These are phyloP conservation scores for Pangasianodon gigas DNA, from an alignment of 2,113 vertebrate species.

Conservation along the genomic window DNA sequence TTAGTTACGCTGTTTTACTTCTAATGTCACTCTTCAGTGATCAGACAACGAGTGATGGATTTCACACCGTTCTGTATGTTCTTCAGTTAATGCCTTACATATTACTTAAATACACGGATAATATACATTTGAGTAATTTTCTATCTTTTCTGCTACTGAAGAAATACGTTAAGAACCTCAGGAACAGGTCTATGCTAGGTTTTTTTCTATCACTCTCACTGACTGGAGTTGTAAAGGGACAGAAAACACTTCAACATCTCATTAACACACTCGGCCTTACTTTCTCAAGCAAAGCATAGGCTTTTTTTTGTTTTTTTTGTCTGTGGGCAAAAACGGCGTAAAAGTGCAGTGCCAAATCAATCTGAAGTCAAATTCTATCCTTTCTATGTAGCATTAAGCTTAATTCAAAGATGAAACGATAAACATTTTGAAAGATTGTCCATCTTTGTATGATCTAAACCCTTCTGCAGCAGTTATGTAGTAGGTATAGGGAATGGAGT, in stretches of 20 bases:
- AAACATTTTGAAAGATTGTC: not conserved
- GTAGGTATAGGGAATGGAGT: not conserved
- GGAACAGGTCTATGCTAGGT: not conserved
- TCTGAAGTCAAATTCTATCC: not conserved
- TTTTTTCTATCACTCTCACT: not conserved
- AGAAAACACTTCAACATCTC: conserved; percentile 7
- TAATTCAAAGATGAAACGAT: not conserved
- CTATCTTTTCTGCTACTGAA: not conserved
- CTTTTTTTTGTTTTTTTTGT: not conserved
- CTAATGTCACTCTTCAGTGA: not conserved
- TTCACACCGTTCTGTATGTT: not conserved
- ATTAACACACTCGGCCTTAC: not conserved
- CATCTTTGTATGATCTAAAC: not conserved
- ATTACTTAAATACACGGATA: not conserved
- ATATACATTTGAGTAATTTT: not conserved
- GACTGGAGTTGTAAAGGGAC: not conserved
- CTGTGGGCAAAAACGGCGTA: not conserved
- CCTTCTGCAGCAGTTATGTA: not conserved
- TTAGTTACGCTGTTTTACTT: not conserved
- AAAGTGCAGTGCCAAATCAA: not conserved
- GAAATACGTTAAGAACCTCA: not conserved
- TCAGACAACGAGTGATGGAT: not conserved
- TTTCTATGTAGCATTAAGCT: not conserved
- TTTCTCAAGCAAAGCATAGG: not conserved
- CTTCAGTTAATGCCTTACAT: not conserved